Conservation (phyloP, 2,113 vertebrate genomes). For the Muntiacus muntjak region DNA sequence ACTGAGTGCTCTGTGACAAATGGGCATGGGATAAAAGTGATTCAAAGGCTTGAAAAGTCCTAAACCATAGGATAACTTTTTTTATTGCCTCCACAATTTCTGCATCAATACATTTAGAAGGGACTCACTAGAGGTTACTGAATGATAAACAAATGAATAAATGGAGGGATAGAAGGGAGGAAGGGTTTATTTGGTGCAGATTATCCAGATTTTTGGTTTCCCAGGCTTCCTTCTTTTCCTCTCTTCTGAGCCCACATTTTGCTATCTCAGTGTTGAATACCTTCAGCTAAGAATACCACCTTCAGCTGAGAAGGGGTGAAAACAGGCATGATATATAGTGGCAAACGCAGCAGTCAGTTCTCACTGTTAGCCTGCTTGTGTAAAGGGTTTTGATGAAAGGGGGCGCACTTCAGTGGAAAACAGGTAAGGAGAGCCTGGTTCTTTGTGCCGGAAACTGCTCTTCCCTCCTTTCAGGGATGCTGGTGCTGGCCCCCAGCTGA, state of each 20-base stretch:
- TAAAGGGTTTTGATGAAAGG: neutral
- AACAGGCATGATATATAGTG: neutral
- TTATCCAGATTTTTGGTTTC: neutral
- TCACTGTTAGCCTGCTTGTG: neutral
- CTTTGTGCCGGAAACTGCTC: neutral
- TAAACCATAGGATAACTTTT: neutral
- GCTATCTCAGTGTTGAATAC: neutral
- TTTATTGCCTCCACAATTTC: neutral
- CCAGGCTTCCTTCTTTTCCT: neutral
- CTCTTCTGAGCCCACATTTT: neutral
- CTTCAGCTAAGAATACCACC: neutral
- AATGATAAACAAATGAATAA: neutral
- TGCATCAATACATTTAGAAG: neutral
- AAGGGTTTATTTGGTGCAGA: neutral
- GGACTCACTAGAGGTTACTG: neutral
- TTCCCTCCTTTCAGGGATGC: neutral
- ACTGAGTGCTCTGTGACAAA: neutral
- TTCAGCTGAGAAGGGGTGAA: neutral
- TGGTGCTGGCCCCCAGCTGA: fast-evolving
- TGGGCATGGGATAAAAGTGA: neutral
- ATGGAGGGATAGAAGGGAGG: neutral
- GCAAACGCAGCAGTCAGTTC: neutral
- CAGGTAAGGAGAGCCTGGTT: neutral
- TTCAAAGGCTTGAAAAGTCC: neutral
- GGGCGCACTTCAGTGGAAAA: neutral